phyloP scores from a whole-genome alignment of 2,888 invertebrate genomes.

The Mantis religiosa region DNA sequence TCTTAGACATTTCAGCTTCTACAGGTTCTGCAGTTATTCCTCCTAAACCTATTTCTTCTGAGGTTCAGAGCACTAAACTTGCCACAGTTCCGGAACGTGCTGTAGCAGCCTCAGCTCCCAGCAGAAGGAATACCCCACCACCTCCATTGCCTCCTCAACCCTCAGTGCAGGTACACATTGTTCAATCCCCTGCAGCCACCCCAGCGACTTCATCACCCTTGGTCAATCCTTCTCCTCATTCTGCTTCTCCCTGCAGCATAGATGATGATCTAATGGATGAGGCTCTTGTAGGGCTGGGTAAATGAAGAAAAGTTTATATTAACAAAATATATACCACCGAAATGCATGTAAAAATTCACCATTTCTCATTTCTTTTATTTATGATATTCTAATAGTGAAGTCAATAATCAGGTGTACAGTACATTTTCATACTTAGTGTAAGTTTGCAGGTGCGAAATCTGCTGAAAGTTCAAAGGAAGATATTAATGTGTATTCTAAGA shows the following conservation, averaged over 20 bases:
- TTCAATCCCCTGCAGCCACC: constrained; percentile 65
- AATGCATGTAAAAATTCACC: neutral
- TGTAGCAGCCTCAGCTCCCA: constrained; percentile 49
- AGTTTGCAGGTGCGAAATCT: neutral
- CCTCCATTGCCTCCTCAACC: constrained; percentile 48
- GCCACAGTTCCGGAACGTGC: constrained; percentile 50
- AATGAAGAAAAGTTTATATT: constrained; percentile 43
- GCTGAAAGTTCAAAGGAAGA: neutral
- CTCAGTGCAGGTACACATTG: constrained; percentile 69
- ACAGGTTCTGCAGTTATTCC: constrained; percentile 57
- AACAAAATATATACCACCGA: neutral
- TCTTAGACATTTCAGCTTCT: constrained; percentile 61
- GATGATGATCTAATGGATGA: constrained; percentile 91
- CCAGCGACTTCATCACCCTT: constrained; percentile 43
- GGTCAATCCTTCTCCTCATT: constrained; percentile 60
- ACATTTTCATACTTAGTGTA: neutral
- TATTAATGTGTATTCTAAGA: neutral
- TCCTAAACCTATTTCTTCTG: constrained; percentile 40
- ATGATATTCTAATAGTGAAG: neutral
- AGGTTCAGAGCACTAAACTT: constrained; percentile 15
- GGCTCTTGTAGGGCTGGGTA: constrained; percentile 73
- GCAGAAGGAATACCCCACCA: constrained; percentile 44
- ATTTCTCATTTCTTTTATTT: neutral
- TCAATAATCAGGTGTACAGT: neutral
- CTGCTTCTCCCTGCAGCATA: constrained; percentile 70